These are phyloP conservation scores for Anaspis maculata DNA, from an alignment of 2,888 invertebrate genomes.

Conservation along the genomic window DNA sequence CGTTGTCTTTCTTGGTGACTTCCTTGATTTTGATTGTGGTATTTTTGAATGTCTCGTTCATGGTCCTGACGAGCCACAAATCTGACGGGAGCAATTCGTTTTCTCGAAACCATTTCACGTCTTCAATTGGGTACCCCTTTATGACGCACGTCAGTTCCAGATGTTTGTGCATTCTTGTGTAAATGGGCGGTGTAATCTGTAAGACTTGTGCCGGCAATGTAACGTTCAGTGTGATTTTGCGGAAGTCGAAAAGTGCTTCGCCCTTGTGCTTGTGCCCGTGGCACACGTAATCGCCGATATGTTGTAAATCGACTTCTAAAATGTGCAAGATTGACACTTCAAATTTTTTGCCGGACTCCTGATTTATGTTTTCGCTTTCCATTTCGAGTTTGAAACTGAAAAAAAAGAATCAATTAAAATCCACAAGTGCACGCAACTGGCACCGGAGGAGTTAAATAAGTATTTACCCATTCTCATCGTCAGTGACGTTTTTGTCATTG, in stretches of 20 bases:
- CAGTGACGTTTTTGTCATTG: slow-evolving; percentile 48
- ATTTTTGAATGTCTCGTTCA: slow-evolving; percentile 52
- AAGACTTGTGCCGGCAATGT: slow-evolving; percentile 46
- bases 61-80: slow-evolving; percentile 27
- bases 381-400: slow-evolving; percentile 38
- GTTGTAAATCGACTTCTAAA: slow-evolving; percentile 46
- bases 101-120: slow-evolving; percentile 53
- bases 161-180: slow-evolving; percentile 46
- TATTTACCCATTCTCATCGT: slow-evolving; percentile 42
- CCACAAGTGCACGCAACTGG: neutral
- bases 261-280: slow-evolving; percentile 29
- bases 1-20: slow-evolving; percentile 63
- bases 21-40: slow-evolving; percentile 50
- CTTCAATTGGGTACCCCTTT: slow-evolving; percentile 51
- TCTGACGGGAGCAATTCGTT: slow-evolving; percentile 40
- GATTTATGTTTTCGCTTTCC: slow-evolving; percentile 39
- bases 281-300: slow-evolving; percentile 55
- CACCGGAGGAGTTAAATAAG: slow-evolving; percentile 1
- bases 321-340: slow-evolving; percentile 47
- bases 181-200: slow-evolving; percentile 40
- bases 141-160: slow-evolving; percentile 49
- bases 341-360: slow-evolving; percentile 37
- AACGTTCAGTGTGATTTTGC: slow-evolving; percentile 37
- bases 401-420: slow-evolving; percentile 16
- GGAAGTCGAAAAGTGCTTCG: slow-evolving; percentile 32